Evolutionary conservation across 2,888 invertebrate genomes (phyloP).

Genomic region (Gortyna flavago): DNA sequence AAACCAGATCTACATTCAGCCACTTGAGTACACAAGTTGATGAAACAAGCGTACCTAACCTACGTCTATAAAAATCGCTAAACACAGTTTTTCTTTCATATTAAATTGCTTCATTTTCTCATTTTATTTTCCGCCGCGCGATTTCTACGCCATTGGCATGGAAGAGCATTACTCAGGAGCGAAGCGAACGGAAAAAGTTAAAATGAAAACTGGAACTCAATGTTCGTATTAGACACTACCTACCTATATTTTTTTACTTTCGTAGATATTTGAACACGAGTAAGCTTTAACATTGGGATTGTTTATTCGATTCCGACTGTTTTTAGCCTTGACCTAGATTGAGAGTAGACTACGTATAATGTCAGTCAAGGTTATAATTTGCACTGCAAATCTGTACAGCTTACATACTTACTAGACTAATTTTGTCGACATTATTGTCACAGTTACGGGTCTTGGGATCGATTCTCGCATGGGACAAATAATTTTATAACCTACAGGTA

Average conservation of each 20-base stretch:
- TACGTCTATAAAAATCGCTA: slow-evolving; percentile 33
- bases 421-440: not conserved
- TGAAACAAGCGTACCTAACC: slow-evolving; percentile 39
- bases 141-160: slow-evolving; percentile 51
- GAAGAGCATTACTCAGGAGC: slow-evolving; percentile 58
- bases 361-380: slow-evolving; percentile 38
- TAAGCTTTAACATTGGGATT: slow-evolving; percentile 31
- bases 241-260: slow-evolving; percentile 29
- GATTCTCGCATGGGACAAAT: not conserved
- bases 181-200: slow-evolving; percentile 51
- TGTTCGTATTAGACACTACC: slow-evolving; percentile 39
- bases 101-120: slow-evolving; percentile 52
- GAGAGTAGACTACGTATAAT: slow-evolving; percentile 15
- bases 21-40: slow-evolving; percentile 31
- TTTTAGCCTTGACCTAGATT: slow-evolving; percentile 48
- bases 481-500: slow-evolving; percentile 1
- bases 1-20: slow-evolving; percentile 33
- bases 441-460: not conserved
- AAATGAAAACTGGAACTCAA: slow-evolving; percentile 52
- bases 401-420: slow-evolving; percentile 8
- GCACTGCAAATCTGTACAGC: slow-evolving; percentile 23
- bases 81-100: slow-evolving; percentile 43
- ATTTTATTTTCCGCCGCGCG: slow-evolving; percentile 49
- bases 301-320: slow-evolving; percentile 40
- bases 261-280: slow-evolving; percentile 30